Evolutionary conservation across 2,888 invertebrate species (phyloP), one percentile per base, ranked within the genome.

Genomic region (Sphinx pinastri): DNA sequence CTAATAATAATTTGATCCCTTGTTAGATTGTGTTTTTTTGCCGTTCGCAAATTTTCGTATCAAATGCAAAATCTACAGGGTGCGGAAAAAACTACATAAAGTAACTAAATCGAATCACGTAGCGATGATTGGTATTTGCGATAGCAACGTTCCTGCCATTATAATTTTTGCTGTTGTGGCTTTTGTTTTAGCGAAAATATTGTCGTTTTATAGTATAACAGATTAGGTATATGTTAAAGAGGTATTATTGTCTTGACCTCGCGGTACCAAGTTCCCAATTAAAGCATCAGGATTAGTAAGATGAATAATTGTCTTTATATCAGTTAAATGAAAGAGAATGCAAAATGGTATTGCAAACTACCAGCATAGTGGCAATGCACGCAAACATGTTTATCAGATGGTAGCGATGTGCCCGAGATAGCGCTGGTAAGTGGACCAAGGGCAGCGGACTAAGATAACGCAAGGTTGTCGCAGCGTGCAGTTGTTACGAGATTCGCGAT

Each of bases 71-170:
- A 82, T 85, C 82, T 74, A 74, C 75, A 79, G 79, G 74, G 76
- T 74, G 71, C 69, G 69, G 49, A 85, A 87, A 88, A 88, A 88
- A 88, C 81, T 73, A 82, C 82, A 82, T 83, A 81, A 82, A 77
- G 81, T 87, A 86, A 84, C 80, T 85, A 88, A 91, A 92, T 92
- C 85, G 88, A 92, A 88, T 90, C 92, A 91, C 91, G 92, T 91
- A 84, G 80, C 78, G 71, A 74, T 77, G 83, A 88, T 91, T 85
- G 84, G 82, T 82, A 84, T 85, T 85, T 82, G 70, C 70, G 52
- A 70, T 63, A 63, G 63, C 49, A 19, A 63, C 63, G 45, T 49
- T 63, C 47, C 47, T 47, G 12, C 49, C 49, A 63, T 70, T 67
- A 67, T 67, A 68, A 70, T 70, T 45, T 67, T 59, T 52, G 66